Conservation (phyloP, 1,140 invertebrate species). For the Oscheius sp. region DNA sequence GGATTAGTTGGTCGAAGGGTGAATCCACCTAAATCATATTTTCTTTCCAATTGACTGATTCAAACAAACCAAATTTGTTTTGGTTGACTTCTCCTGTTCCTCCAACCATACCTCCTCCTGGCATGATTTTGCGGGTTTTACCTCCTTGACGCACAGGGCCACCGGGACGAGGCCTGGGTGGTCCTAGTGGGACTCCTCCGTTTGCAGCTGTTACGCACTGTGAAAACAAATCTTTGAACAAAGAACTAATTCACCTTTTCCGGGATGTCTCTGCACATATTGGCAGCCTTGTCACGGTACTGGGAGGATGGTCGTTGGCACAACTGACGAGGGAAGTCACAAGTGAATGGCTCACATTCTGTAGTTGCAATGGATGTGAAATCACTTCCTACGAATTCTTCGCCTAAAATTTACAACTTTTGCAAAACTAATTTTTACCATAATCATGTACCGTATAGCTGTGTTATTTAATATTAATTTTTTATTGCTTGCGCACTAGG, state of each 20-base stretch:
- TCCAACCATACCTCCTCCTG: too few relatives aligned
- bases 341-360: slow-evolving; percentile 51
- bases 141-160: slow-evolving; percentile 25
- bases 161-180: not conserved
- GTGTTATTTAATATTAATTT: too few relatives aligned
- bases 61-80: too few relatives aligned
- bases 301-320: slow-evolving; percentile 48
- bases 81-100: too few relatives aligned
- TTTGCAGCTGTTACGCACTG: slow-evolving; percentile 59
- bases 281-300: slow-evolving; percentile 49
- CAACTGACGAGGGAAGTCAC: slow-evolving; percentile 57
- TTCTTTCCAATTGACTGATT: slow-evolving; percentile 1
- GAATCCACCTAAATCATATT: slow-evolving; percentile 10
- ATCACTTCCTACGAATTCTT: slow-evolving; percentile 49
- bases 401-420: slow-evolving; percentile 52
- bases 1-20: slow-evolving; percentile 9
- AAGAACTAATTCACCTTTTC: slow-evolving; percentile 29
- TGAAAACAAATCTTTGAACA: slow-evolving; percentile 9
- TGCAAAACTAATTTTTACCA: too few relatives aligned
- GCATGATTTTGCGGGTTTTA: too few relatives aligned
- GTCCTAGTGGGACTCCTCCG: slow-evolving; percentile 45
- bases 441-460: too few relatives aligned
- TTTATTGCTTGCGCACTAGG: too few relatives aligned
- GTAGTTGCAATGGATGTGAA: slow-evolving; percentile 50
- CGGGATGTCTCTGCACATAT: slow-evolving; percentile 50